Conservation (phyloP, 2,888 invertebrate species). For the Cerastis rubricosa region DNA sequence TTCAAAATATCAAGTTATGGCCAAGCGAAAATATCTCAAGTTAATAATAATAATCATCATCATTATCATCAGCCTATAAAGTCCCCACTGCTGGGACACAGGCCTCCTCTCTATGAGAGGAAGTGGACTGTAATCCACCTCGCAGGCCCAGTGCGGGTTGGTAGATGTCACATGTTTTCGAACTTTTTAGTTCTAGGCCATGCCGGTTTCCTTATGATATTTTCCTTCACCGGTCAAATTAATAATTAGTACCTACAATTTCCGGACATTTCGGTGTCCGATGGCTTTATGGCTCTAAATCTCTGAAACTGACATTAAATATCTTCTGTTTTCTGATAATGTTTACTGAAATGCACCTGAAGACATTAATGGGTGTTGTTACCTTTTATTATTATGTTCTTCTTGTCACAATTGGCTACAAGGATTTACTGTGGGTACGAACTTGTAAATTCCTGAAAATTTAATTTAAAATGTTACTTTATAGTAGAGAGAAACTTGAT, state of each 20-base stretch:
- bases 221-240: too few relatives aligned
- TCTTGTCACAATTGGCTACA: constrained; percentile 28
- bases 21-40: constrained; percentile 34
- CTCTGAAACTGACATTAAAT: constrained; percentile 50
- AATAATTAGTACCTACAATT: constrained; percentile 46
- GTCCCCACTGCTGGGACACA: too few relatives aligned
- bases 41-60: too few relatives aligned
- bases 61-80: too few relatives aligned
- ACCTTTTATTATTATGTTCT: constrained; percentile 43
- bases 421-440: constrained; percentile 36
- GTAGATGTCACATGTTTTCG: too few relatives aligned
- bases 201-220: too few relatives aligned
- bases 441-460: constrained; percentile 17
- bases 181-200: too few relatives aligned
- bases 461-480: constrained; percentile 12
- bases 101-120: too few relatives aligned
- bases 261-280: constrained; percentile 18
- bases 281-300: constrained; percentile 22
- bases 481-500: not conserved
- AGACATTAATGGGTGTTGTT: constrained; percentile 48
- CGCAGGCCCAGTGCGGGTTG: too few relatives aligned
- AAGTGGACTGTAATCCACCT: too few relatives aligned
- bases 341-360: constrained; percentile 43
- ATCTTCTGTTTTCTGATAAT: constrained; percentile 54
- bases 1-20: constrained; percentile 16